phyloP scores from a whole-genome alignment of 2,797 vertebrate genomes.

The Adrianichthys oophorus region DNA sequence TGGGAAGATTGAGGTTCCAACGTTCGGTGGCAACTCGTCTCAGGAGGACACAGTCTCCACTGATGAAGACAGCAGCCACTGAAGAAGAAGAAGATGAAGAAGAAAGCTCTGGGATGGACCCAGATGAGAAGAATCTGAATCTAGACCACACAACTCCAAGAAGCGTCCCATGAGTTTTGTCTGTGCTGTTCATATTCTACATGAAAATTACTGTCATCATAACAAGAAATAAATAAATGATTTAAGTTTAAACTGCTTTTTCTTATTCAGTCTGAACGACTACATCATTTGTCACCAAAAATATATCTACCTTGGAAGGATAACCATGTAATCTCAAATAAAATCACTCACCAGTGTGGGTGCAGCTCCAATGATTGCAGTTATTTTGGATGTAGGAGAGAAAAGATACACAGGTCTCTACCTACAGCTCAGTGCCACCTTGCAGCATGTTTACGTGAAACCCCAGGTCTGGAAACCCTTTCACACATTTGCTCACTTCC shows the following conservation, averaged over 20 bases:
- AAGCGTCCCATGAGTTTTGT: slow-evolving; percentile 18
- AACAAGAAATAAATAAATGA: slow-evolving; percentile 52
- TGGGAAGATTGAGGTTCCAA: slow-evolving; percentile 41
- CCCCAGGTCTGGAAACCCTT: slow-evolving; percentile 24
- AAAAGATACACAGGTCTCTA: slow-evolving; percentile 32
- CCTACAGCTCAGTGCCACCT: slow-evolving; percentile 21
- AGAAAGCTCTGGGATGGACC: slow-evolving; percentile 62
- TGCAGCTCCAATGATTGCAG: slow-evolving; percentile 15
- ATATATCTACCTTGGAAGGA: slow-evolving; percentile 8
- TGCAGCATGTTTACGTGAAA: slow-evolving; percentile 28
- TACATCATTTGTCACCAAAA: slow-evolving; percentile 7
- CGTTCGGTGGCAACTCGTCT: slow-evolving; percentile 52
- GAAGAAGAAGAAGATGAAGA: slow-evolving; percentile 63
- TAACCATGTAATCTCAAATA: slow-evolving; percentile 9
- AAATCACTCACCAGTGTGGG: slow-evolving; percentile 10
- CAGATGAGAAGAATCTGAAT: slow-evolving; percentile 33
- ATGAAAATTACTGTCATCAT: slow-evolving; percentile 26
- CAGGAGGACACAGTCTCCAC: slow-evolving; percentile 21
- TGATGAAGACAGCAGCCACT: slow-evolving; percentile 24
- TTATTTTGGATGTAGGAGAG: slow-evolving; percentile 30
- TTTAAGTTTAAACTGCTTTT: slow-evolving; percentile 9
- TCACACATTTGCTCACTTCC: slow-evolving; percentile 2
- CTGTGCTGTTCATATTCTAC: slow-evolving; percentile 5
- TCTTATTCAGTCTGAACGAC: slow-evolving; percentile 22
- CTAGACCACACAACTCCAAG: slow-evolving; percentile 18